A percentile compares a stretch with the other conserved stretches of the same genome.
Conservation (phyloP, 2,888 invertebrate genomes). For the Auanema freiburgensis region DNA sequence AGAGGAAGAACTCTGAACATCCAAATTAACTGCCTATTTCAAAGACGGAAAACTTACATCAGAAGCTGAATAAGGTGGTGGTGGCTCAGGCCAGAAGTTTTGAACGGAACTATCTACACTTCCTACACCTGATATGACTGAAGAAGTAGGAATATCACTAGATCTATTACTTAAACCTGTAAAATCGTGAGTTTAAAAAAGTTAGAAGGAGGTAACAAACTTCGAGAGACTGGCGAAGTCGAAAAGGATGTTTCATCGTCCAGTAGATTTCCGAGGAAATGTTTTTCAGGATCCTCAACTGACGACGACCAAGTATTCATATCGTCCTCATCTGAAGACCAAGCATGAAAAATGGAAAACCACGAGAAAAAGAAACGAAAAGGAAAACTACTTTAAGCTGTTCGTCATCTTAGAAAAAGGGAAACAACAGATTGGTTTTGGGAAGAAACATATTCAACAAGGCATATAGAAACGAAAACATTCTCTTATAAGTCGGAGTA, state of each 20-base stretch:
- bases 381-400: too few relatives aligned
- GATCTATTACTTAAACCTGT: background rate
- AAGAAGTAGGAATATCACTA: slow-evolving; percentile 11
- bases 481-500: too few relatives aligned
- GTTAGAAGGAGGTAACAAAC: background rate
- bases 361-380: background rate
- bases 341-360: background rate
- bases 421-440: too few relatives aligned
- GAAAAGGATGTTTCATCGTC: slow-evolving; percentile 35
- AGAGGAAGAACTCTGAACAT: background rate
- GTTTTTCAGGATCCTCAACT: slow-evolving; percentile 51
- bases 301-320: slow-evolving; percentile 20
- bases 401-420: too few relatives aligned
- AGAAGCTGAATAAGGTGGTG: slow-evolving; percentile 38
- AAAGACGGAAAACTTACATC: too few relatives aligned
- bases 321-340: slow-evolving; percentile 5
- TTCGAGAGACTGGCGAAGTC: background rate
- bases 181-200: background rate
- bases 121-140: slow-evolving; percentile 17
- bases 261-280: slow-evolving; percentile 49
- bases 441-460: too few relatives aligned
- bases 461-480: too few relatives aligned
- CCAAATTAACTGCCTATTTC: too few relatives aligned
- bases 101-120: background rate
- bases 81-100: slow-evolving; percentile 43